Evolutionary conservation across 2,113 vertebrate genomes (phyloP), one percentile per base, ranked within the genome.

Genomic region (Osmerus mordax): DNA sequence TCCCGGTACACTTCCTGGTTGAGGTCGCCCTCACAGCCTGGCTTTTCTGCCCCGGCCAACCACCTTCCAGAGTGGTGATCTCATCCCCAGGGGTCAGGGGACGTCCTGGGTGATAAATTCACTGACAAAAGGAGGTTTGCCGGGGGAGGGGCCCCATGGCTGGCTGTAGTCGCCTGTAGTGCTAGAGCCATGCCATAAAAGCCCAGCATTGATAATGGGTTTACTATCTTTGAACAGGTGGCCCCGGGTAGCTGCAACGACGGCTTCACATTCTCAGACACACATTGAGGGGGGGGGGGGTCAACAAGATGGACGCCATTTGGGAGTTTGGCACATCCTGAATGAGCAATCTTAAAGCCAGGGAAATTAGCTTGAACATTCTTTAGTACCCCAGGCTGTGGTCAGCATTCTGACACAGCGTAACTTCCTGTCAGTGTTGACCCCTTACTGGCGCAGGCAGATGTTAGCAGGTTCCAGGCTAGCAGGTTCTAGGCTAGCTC

Each of bases 181-280:
- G 85, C 86, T 88, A 87, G 87, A 88, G 87, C 82, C 79, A 65
- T 12, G 72, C 81, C 85, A 84, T 91, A 92, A 92, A 91, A 86
- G 70, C 80, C 61, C 66, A 54, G 76, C 85, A 87, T 78, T 88
- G 87, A 90, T 87, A 86, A 88, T 68, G 18, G 67, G 78, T 92
- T 93, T 92, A 92, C 91, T 89, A 89, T 91, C 89, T 85, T 88
- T 87, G 84, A 90, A 91, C 90, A 92, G 90, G 89, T 91, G 91
- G 89, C 81, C 78, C 77, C 25, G 23, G 81, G 76, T 78, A 67
- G 78, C 78, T 70, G 74, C 79, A 86, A 83, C 82, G 81, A 11
- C 36, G 41, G 28, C 79, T 73, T 76, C 70, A 69, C 51, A 78
- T 78, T 81, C 81, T 81, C 32, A 52, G 63, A 56, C 54, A 54